Base-by-base conservation (phyloP, 2,888 invertebrate species). In the Eupithecia pulchellata region DNA sequence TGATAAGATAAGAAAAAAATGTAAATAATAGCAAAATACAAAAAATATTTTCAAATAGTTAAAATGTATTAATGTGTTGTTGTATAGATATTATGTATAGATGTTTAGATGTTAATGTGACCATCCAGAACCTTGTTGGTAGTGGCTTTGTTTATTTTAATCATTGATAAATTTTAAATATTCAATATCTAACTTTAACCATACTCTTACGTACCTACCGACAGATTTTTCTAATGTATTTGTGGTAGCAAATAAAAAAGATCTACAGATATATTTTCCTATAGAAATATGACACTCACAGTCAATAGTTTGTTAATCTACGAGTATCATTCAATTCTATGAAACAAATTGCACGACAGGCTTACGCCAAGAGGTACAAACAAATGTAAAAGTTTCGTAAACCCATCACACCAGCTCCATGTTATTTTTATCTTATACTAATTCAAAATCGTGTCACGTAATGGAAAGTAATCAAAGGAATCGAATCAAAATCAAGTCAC, bases 1-100 rank as follows among this genome's bases (percentile, higher is more conserved):
- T 94, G 93, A 94, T 94, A 92, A 91, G 89, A 88, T 89, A 90
- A 87, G 85, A 85, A 86, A 82, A 86, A 47, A 86, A 84, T 87
- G 89, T 87, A 89, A 89, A 85, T 90, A 88, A 87, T 78, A 86
- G 85, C 86, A 83, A 79, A 83, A 87, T 78, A 85, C 85, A 86
- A 84, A 79, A 83, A 87, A 89, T 89, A 87, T 89, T 89, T 88
- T 81, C 87, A 88, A 83, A 84, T 88, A 87, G 86, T 84, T 79
- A 81, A 81, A 68, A 69, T 71, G 83, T 86, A 87, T 86, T 83
- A 84, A 87, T 87, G 87, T 88, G 89, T 89, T 88, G 87, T 81
- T 87, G 87, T 89, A 88, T 88, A 89, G 88, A 86, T 82, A 83
- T 82, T 73, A 82, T 86, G 64, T 66, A 69, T 87, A 85, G 87